phyloP scores from a whole-genome alignment of 1,140 invertebrate genomes.

The Pantala flavescens region DNA sequence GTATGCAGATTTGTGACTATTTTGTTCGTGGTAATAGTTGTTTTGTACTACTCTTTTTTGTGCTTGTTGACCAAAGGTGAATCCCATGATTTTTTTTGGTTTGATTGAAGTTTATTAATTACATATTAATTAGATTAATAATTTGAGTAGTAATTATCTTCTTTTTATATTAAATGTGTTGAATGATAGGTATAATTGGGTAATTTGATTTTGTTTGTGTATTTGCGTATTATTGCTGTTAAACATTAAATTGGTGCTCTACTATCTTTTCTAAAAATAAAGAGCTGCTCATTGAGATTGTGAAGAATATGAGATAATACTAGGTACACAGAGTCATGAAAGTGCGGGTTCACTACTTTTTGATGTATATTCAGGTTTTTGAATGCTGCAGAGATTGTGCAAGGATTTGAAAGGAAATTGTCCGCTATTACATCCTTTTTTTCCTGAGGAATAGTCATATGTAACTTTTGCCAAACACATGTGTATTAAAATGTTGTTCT shows the following conservation, averaged over 20 bases:
- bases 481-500: neutral
- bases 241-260: neutral
- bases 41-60: neutral
- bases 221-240: neutral
- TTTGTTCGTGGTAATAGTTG: neutral
- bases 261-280: neutral
- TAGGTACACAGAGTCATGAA: neutral
- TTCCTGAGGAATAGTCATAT: neutral
- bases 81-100: neutral
- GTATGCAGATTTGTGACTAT: neutral
- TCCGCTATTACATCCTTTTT: neutral
- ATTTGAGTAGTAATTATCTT: neutral
- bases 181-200: neutral
- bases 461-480: neutral
- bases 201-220: neutral
- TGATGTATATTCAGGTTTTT: neutral
- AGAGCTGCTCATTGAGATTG: neutral
- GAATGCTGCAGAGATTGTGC: neutral
- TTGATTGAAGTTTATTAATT: neutral
- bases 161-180: neutral
- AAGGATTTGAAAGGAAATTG: neutral
- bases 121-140: neutral
- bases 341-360: slow-evolving; percentile 5
- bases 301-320: neutral
- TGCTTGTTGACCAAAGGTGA: neutral